Base-by-base conservation (phyloP, 2,888 invertebrate genomes). In the Synanthedon formicaeformis region DNA sequence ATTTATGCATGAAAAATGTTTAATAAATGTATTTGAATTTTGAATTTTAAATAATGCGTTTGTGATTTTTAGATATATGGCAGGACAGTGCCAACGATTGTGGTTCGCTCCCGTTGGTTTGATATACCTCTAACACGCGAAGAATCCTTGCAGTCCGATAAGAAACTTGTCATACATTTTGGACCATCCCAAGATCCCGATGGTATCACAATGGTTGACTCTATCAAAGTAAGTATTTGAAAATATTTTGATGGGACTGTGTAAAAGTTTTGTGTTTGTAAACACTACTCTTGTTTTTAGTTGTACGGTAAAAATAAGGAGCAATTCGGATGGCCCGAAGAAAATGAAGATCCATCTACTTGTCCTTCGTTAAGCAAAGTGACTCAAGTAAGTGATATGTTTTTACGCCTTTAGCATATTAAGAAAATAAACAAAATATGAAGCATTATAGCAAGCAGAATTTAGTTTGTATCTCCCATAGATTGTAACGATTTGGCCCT, bases 281-380 rank as follows among this genome's bases (percentile, higher is more conserved):
- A 14, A 14, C 50, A 5, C n/a, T n/a, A 34, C 2, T 51, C 18
- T 2, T 10, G 11, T 23, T 65, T 72, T 34, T 62, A 92, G 92
- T 67, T 88, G 1, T 98, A 98, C 73, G 97, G 97, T 1, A 97
- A 97, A 82, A 95, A 96, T 1, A 98, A 98, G 78, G 98, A 98
- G 72, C 90, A 93, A 1, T 97, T 98, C 70, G 97, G 97, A 48
- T 98, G 98, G 98, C 97, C 97, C 0, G 98, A 98, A 73, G 98
- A 98, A 68, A 92, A 91, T 8, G 97, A 98, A 66, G 98, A 98
- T 54, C 81, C 87, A 2, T 81, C 84, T 1, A 73, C 84, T 12
- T 87, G 86, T 52, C 74, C 84, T 1, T 84, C 87, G 1, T 75
- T 85, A 0, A 86, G 81, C 61, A 87, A 88, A 68, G 72, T 84